phyloP scores from a whole-genome alignment of 2,888 invertebrate species.

The Drosophila dives region DNA sequence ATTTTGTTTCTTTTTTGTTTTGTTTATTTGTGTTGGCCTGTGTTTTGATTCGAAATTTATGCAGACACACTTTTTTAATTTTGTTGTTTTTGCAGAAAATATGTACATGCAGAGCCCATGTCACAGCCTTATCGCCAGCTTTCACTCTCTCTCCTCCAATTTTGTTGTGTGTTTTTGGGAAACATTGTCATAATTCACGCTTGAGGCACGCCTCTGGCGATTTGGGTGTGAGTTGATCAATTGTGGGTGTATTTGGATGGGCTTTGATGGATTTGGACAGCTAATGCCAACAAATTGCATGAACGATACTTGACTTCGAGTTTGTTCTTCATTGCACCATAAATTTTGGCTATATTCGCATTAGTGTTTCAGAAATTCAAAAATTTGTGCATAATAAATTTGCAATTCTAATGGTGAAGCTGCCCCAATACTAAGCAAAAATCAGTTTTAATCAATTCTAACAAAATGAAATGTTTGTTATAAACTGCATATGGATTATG shows the following conservation, averaged over 20 bases:
- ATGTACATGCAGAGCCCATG: conserved; percentile 58
- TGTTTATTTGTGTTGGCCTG: conserved; percentile 52
- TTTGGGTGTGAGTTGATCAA: conserved; percentile 19
- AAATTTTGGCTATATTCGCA: conserved; percentile 46
- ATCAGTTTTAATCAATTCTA: conserved; percentile 15
- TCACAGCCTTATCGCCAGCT: conserved; percentile 67
- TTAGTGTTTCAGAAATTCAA: conserved; percentile 39
- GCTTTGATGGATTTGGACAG: conserved; percentile 73
- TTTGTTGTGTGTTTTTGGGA: conserved; percentile 24
- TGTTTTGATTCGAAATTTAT: conserved; percentile 54
- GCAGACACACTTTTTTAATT: conserved; percentile 54
- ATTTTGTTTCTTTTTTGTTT: conserved; percentile 48
- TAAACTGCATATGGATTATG: conserved; percentile 27
- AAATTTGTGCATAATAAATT: conserved; percentile 46
- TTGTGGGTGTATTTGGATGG: conserved; percentile 60
- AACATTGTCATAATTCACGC: conserved; percentile 72
- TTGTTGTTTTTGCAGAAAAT: conserved; percentile 57
- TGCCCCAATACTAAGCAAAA: conserved; percentile 25
- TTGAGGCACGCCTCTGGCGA: conserved; percentile 36
- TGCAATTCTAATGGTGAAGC: conserved; percentile 69
- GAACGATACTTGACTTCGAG: conserved; percentile 14
- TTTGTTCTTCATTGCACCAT: conserved; percentile 22
- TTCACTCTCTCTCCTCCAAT: conserved; percentile 60
- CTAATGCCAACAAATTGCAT: conserved; percentile 46
- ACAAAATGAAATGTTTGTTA: conserved; percentile 14